A percentile compares a stretch with the other conserved stretches of the same genome.
These are phyloP conservation scores for Loripinus fragilis DNA, from an alignment of 2,888 invertebrate species.

Conservation along the genomic window DNA sequence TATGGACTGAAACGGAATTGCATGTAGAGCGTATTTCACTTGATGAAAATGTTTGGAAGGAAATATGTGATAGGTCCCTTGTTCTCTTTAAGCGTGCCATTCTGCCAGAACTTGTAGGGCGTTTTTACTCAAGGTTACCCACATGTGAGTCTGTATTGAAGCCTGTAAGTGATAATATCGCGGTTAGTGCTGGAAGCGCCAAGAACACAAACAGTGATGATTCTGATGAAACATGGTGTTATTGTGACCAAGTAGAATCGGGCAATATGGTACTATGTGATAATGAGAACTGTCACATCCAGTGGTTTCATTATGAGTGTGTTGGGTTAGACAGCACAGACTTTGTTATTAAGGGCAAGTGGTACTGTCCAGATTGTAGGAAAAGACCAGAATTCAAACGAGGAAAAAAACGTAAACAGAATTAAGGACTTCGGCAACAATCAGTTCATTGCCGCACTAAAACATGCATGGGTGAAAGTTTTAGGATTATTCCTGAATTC, in stretches of 20 bases:
- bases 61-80: slow-evolving; percentile 17
- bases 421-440: too few relatives aligned
- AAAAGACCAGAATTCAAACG: slow-evolving; percentile 5
- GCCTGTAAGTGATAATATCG: too few relatives aligned
- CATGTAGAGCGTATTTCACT: slow-evolving; percentile 33
- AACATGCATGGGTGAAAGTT: too few relatives aligned
- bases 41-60: slow-evolving; percentile 21
- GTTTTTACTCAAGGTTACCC: slow-evolving; percentile 34
- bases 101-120: slow-evolving; percentile 47
- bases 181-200: too few relatives aligned
- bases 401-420: too few relatives aligned
- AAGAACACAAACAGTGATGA: not conserved
- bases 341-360: slow-evolving; percentile 51
- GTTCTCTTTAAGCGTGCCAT: slow-evolving; percentile 24
- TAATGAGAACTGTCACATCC: slow-evolving; percentile 57
- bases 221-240: slow-evolving; percentile 35
- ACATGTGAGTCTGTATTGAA: not conserved
- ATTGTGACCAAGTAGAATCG: slow-evolving; percentile 40
- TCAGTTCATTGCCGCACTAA: too few relatives aligned
- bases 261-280: slow-evolving; percentile 60
- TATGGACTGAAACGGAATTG: slow-evolving; percentile 21
- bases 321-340: slow-evolving; percentile 43
- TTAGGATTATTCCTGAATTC: too few relatives aligned
- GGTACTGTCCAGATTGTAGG: slow-evolving; percentile 57
- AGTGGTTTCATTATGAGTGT: slow-evolving; percentile 61